These are phyloP conservation scores for Chelon labrosus DNA, from an alignment of 2,797 vertebrate genomes.

Conservation along the genomic window DNA sequence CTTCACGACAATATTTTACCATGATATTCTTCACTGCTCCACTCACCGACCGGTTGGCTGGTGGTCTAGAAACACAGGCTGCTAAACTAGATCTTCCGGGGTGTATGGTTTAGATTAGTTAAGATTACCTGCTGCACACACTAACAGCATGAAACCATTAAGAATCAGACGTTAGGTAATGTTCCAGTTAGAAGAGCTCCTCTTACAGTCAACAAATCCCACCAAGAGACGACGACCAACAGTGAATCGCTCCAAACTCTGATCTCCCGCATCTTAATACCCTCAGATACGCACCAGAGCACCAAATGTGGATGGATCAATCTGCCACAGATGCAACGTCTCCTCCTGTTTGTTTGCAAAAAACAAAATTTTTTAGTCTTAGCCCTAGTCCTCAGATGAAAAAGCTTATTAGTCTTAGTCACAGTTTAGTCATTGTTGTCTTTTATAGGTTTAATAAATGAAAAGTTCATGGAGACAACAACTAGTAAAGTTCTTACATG, in stretches of 20 bases:
- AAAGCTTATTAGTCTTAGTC: too few species aligned
- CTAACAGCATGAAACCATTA: constrained; percentile 11
- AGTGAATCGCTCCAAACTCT: neutral
- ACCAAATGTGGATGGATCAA: neutral
- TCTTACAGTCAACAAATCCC: neutral
- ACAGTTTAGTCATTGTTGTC: too few species aligned
- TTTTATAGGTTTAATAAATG: too few species aligned
- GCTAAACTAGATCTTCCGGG: constrained; percentile 14
- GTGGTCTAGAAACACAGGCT: constrained; percentile 37
- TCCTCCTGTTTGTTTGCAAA: neutral
- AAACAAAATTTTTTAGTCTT: neutral
- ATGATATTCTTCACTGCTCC: constrained; percentile 91
- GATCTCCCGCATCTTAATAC: too few species aligned
- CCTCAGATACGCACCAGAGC: neutral
- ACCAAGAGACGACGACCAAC: neutral
- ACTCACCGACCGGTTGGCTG: constrained; percentile 59
- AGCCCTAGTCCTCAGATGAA: too few species aligned
- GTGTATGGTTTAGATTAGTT: neutral
- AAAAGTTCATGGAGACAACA: too few species aligned
- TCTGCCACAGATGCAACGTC: neutral
- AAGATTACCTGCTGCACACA: constrained; percentile 4
- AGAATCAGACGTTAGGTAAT: neutral
- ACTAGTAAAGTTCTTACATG: too few species aligned
- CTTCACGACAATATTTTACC: constrained; percentile 95
- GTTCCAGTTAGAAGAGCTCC: neutral